Conservation (phyloP, 2,797 vertebrate genomes). For the Mormyrus proboscirostris region DNA sequence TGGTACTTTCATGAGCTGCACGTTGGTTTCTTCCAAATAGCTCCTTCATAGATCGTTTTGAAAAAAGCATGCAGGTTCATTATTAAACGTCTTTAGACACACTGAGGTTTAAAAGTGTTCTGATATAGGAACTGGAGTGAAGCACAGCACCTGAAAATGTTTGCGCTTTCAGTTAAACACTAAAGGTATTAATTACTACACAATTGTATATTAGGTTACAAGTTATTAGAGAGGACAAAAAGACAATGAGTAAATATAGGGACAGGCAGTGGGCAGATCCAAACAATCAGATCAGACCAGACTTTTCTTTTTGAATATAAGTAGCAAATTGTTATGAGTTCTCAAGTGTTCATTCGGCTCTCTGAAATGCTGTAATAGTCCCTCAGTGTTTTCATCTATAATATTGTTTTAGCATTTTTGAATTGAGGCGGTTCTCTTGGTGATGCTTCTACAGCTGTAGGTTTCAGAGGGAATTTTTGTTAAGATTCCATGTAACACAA, state of each 20-base stretch:
- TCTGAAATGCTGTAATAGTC: not conserved
- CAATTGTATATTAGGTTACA: not conserved
- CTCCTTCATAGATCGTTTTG: not conserved
- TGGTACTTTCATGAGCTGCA: not conserved
- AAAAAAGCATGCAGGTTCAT: not conserved
- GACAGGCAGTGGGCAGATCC: not conserved
- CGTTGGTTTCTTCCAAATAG: not conserved
- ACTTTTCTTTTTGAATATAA: not conserved
- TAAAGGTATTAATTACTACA: not conserved
- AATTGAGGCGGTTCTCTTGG: not conserved
- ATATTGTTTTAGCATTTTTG: not conserved
- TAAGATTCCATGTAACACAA: not conserved
- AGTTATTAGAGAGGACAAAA: not conserved
- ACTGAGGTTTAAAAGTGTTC: not conserved
- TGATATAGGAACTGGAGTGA: not conserved
- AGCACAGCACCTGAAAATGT: not conserved
- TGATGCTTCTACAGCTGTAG: not conserved
- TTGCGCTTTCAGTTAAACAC: not conserved
- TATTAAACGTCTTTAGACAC: not conserved
- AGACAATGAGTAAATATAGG: not conserved
- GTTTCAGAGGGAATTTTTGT: not conserved
- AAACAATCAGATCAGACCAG: not conserved
- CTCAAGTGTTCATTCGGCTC: not conserved
- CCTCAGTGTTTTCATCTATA: not conserved
- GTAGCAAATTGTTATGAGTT: not conserved